These are phyloP conservation scores for Dicranocentrus wangi DNA, from an alignment of 2,888 invertebrate species.

Conservation along the genomic window DNA sequence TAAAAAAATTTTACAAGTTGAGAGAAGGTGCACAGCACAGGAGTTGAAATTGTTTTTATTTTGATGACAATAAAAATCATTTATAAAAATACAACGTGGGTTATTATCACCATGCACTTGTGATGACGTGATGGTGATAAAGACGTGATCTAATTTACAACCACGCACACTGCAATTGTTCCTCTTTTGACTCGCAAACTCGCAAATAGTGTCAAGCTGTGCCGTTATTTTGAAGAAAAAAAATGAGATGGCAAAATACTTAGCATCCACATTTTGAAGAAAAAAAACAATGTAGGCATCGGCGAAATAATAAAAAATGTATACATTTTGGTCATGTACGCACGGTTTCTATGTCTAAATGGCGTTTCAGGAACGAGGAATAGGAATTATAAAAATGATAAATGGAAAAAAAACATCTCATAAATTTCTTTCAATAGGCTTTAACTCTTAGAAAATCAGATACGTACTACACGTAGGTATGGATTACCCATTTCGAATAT, in stretches of 20 bases:
- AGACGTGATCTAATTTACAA: constrained; percentile 61
- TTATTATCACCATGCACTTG: constrained; percentile 3
- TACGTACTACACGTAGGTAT: too few relatives aligned
- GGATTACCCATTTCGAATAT: too few relatives aligned
- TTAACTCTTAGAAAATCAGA: too few relatives aligned
- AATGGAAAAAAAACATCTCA: too few relatives aligned
- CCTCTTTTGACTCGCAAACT: constrained; percentile 15
- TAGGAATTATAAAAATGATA: too few relatives aligned
- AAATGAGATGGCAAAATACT: constrained; percentile 48
- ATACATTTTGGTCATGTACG: too few relatives aligned
- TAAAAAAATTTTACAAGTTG: too few relatives aligned
- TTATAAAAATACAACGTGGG: constrained; percentile 18
- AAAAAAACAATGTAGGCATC: too few relatives aligned
- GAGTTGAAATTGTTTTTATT: constrained; percentile 8
- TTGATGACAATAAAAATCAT: constrained; percentile 32
- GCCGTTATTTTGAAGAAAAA: constrained; percentile 57
- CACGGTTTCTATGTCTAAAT: too few relatives aligned
- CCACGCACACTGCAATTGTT: constrained; percentile 28
- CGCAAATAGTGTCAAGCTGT: constrained; percentile 45
- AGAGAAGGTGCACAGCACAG: background rate
- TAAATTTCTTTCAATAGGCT: too few relatives aligned
- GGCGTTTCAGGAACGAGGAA: too few relatives aligned
- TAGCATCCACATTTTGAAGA: constrained; percentile 21
- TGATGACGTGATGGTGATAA: constrained; percentile 50
- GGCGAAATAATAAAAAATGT: too few relatives aligned